Conservation (phyloP, 2,888 invertebrate species). For the Nudaria mundana region DNA sequence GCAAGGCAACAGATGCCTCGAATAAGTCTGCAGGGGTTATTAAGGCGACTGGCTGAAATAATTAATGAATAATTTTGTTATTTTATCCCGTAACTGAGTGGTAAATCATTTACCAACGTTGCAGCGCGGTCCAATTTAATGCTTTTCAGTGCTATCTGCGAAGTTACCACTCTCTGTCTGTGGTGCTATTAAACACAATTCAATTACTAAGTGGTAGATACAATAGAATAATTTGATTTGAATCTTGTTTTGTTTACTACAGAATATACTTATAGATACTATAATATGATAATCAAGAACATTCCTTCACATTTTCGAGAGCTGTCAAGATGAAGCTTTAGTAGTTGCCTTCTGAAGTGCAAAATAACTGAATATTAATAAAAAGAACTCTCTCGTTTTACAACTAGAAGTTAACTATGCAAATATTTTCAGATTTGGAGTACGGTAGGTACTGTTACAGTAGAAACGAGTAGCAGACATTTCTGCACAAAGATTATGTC, state of each 20-base stretch:
- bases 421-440: background rate
- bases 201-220: slow-evolving; percentile 11
- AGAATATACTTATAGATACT: too few species aligned
- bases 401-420: background rate
- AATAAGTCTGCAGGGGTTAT: slow-evolving; percentile 57
- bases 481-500: slow-evolving; percentile 41
- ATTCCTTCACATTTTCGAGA: too few species aligned
- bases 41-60: slow-evolving; percentile 57
- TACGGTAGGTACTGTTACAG: slow-evolving; percentile 10
- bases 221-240: background rate
- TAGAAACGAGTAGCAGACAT: slow-evolving; percentile 33
- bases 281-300: background rate
- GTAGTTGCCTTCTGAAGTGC: too few species aligned
- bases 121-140: slow-evolving; percentile 33
- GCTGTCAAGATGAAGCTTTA: too few species aligned
- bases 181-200: slow-evolving; percentile 18
- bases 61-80: slow-evolving; percentile 66
- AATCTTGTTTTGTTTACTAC: too few species aligned
- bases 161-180: slow-evolving; percentile 18
- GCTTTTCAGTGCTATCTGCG: slow-evolving; percentile 27
- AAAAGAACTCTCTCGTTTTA: background rate
- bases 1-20: slow-evolving; percentile 72
- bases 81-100: slow-evolving; percentile 43
- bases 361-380: too few species aligned
- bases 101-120: slow-evolving; percentile 32